phyloP scores from a whole-genome alignment of 2,113 vertebrate species.

The Alligator mississippiensis region DNA sequence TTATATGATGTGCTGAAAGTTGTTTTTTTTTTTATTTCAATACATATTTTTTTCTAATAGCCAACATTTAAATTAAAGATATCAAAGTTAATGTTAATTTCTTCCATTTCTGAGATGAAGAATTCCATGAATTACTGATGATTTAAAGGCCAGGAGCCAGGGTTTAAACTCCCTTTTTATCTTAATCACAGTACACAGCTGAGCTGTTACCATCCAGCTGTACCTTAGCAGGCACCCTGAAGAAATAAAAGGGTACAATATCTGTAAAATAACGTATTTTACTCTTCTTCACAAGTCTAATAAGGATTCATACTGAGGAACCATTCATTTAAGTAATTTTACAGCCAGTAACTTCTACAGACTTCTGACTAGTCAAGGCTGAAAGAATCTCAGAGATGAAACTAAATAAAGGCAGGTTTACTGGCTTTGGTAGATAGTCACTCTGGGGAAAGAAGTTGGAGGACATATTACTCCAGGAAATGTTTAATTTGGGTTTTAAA shows the following conservation, averaged over 20 bases:
- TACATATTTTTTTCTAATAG: neutral
- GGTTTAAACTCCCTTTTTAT: neutral
- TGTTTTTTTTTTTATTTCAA: neutral
- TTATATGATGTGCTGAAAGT: neutral
- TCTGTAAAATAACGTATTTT: neutral
- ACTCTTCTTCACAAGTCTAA: neutral
- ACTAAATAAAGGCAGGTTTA: neutral
- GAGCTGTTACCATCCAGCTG: neutral
- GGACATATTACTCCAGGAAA: neutral
- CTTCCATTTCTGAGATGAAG: neutral
- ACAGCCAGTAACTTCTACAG: neutral
- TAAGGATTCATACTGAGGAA: neutral
- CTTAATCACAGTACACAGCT: neutral
- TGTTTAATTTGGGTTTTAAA: constrained; percentile 5
- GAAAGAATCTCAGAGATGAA: neutral
- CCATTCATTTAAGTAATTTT: neutral
- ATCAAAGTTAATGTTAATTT: neutral
- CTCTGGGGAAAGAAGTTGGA: accelerated
- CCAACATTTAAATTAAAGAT: neutral
- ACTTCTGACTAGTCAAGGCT: neutral
- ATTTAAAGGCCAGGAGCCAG: constrained; percentile 29
- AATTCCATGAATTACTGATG: neutral
- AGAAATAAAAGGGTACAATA: neutral
- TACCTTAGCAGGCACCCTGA: neutral
- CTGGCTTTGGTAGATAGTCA: neutral